Evolutionary conservation across 2,888 invertebrate genomes (phyloP), one percentile per base, ranked within the genome.

Genomic region (Stictocephala bisonia): DNA sequence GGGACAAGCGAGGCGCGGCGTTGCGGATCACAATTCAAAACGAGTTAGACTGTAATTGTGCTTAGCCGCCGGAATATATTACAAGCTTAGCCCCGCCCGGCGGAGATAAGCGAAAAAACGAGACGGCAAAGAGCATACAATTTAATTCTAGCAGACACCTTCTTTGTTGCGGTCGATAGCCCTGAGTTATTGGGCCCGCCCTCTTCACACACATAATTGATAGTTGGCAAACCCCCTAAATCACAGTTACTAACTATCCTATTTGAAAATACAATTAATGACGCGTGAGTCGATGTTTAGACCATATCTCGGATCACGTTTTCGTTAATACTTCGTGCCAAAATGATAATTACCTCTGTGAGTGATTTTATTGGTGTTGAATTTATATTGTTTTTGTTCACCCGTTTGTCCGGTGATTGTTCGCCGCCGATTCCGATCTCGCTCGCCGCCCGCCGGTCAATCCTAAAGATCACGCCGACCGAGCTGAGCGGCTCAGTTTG

Each of bases 321-420:
- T 40, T 15, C 40, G 13, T 18, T 41, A 44, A 44, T 64, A 44
- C 64, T 44, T 64, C 64, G 64, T 64, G 64, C 44, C 44, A 26
- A 44, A 58, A 58, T 20, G 60, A 44, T 64, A 64, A 64, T 64
- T 64, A 64, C 20, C 64, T 40, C 27, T 64, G 44, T 44, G 64
- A 64, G 64, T 64, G 64, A 64, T 64, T 64, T 64, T 64, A 64
- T 64, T 64, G 64, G 64, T 64, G 64, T 64, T 64, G 64, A 27
- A 64, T 64, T 64, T 64, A 64, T 64, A 44, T 64, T 60, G 60
- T 60, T 60, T 60, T 41, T n/a, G n/a, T n/a, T n/a, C n/a, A n/a
- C n/a, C n/a, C n/a, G n/a, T n/a, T n/a, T n/a, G n/a, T n/a, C n/a
- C n/a, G n/a, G n/a, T n/a, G n/a, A n/a, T n/a, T n/a, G n/a, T n/a